Conservation (phyloP, 2,888 invertebrate species). For the Phoronis australis region DNA sequence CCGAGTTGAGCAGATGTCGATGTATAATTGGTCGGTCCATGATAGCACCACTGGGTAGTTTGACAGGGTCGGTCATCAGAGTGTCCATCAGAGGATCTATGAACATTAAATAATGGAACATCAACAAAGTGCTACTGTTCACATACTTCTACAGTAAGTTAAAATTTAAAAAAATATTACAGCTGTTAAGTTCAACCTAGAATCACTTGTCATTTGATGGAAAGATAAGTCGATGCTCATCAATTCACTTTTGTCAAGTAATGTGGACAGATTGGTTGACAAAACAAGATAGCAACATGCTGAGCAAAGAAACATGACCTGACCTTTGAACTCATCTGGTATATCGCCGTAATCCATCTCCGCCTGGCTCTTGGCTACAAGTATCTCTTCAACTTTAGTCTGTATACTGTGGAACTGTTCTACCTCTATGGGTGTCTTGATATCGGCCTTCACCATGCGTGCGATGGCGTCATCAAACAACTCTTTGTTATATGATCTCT, state of each 20-base stretch:
- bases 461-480: conserved; percentile 85
- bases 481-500: conserved; percentile 90
- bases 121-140: neutral
- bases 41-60: conserved; percentile 68
- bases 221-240: no score
- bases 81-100: conserved; percentile 94
- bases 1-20: conserved; percentile 88
- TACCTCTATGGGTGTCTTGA: conserved; percentile 79
- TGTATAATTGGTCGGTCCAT: conserved; percentile 93
- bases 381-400: conserved; percentile 59
- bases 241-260: no score
- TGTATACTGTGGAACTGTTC: conserved; percentile 67
- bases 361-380: conserved; percentile 70
- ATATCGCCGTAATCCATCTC: conserved; percentile 93
- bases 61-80: conserved; percentile 91
- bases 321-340: conserved; percentile 88
- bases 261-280: no score
- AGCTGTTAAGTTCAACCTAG: neutral
- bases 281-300: no score
- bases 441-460: conserved; percentile 73
- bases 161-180: neutral
- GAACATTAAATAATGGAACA: no score
- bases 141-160: neutral
- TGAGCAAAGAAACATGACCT: no score
- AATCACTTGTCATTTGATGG: no score